Evolutionary conservation across 2,113 vertebrate species (phyloP).

Genomic region (Ptyas mucosa): DNA sequence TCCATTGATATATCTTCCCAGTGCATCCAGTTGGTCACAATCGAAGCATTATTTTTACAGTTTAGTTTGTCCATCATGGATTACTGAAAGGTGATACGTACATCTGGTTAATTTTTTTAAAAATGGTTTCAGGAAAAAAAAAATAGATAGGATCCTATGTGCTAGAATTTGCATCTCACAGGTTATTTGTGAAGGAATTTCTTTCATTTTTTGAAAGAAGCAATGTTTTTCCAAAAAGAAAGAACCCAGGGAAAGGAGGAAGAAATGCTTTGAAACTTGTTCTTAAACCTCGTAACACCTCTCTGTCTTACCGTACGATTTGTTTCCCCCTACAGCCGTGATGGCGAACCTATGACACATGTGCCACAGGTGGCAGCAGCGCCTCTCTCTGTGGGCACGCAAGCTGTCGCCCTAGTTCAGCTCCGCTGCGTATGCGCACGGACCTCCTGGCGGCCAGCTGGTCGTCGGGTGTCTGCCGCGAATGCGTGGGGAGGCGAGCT

Average conservation of each 20-base stretch:
- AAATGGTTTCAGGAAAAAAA: slow-evolving; percentile 21
- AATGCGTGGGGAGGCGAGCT: too few relatives aligned
- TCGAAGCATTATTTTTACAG: not conserved
- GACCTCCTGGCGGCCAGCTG: too few relatives aligned
- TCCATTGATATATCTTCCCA: not conserved
- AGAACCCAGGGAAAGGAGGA: not conserved
- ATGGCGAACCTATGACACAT: too few relatives aligned
- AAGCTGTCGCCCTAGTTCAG: too few relatives aligned
- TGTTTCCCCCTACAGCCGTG: not conserved
- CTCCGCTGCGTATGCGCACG: too few relatives aligned
- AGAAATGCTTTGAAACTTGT: slow-evolving; percentile 40
- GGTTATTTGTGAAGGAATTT: slow-evolving; percentile 7
- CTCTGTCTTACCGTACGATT: slow-evolving; percentile 18
- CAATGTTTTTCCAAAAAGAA: slow-evolving; percentile 13
- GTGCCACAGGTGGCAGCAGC: too few relatives aligned
- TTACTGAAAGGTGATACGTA: not conserved
- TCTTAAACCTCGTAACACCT: not conserved
- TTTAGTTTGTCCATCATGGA: not conserved
- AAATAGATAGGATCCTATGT: slow-evolving; percentile 65
- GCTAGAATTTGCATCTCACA: slow-evolving; percentile 52
- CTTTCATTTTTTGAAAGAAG: slow-evolving; percentile 40
- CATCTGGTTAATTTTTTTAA: slow-evolving; percentile 47
- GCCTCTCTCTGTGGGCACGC: too few relatives aligned
- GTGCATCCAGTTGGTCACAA: not conserved
- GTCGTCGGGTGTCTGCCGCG: too few relatives aligned